Percentiles rank a stretch among this genome's conserved stretches.
These are phyloP conservation scores for Lepidurus packardi DNA, from an alignment of 1,140 invertebrate genomes.

Conservation along the genomic window DNA sequence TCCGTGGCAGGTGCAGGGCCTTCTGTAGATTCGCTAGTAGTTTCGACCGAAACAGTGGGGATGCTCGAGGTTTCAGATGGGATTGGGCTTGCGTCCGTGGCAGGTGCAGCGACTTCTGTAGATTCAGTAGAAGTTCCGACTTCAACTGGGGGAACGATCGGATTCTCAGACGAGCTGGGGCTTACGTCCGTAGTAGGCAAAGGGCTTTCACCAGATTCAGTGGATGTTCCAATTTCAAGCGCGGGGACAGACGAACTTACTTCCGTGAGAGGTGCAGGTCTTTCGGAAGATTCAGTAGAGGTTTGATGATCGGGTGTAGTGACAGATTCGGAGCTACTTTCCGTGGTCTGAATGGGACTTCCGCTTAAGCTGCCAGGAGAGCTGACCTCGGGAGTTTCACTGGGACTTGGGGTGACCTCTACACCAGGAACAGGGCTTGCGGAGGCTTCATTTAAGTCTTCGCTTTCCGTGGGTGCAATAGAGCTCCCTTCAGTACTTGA, in stretches of 20 bases:
- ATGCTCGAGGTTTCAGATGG: background rate
- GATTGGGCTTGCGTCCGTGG: background rate
- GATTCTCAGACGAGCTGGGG: background rate
- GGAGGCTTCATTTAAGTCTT: too few relatives aligned
- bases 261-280: background rate
- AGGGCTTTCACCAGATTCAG: background rate
- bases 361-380: background rate
- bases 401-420: background rate
- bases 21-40: background rate
- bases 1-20: background rate
- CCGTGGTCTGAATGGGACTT: background rate
- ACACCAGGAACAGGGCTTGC: too few relatives aligned
- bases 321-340: background rate
- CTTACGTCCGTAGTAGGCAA: background rate
- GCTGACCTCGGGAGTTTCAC: background rate
- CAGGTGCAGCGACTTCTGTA: background rate
- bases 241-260: background rate
- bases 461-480: background rate
- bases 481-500: background rate
- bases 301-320: background rate
- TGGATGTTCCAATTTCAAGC: too few relatives aligned
- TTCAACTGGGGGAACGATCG: background rate
- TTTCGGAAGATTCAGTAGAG: background rate
- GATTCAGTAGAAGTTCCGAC: background rate
- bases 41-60: background rate